Evolutionary conservation across 2,888 invertebrate genomes (phyloP), one percentile per base, ranked within the genome.

Genomic region (Leptodirus hochenwartii): DNA sequence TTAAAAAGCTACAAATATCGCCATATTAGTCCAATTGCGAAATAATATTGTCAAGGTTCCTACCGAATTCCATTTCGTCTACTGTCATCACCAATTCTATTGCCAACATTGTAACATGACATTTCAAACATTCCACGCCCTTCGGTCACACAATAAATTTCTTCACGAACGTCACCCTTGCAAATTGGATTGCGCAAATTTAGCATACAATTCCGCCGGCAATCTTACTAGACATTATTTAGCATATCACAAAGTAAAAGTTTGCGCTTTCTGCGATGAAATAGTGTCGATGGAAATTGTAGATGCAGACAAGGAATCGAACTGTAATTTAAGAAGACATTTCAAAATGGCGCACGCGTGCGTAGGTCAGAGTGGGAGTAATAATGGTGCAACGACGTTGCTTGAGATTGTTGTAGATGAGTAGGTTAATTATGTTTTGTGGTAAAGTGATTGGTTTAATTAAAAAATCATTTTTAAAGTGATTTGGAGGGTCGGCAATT

Each of bases 11-110:
- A 11, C 20, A 20, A 17, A 26, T 6, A 5, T 12, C 27, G 8
- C 8, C 3, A n/a, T 13, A 22, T 12, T 6, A 11, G 12, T 12
- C 15, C 8, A 17, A 17, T 22, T 22, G 29, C 22, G 15, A 13
- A 20, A 14, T 29, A 10, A 17, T 26, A 31, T 25, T n/a, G 15
- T 15, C 13, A 26, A 30, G 11, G 27, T 28, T 14, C 35, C 35
- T 8, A 16, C 24, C n/a, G 20, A 15, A 14, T 35, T 35, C 25
- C 35, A 35, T 17, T 25, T 24, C 24, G 25, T 35, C 22, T 35
- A 22, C 17, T 35, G 35, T 22, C 13, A 27, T 13, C 14, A 20
- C 15, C 8, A 22, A 10, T 5, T 14, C 5, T 22, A 17, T 11
- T 31, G 31, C 14, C 26, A 9, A 6, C 15, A 11, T 4, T 31